Percentiles rank a stretch among this genome's conserved stretches.
phyloP scores from a whole-genome alignment of 2,113 vertebrate species.

The Pachypanchax playfairii region DNA sequence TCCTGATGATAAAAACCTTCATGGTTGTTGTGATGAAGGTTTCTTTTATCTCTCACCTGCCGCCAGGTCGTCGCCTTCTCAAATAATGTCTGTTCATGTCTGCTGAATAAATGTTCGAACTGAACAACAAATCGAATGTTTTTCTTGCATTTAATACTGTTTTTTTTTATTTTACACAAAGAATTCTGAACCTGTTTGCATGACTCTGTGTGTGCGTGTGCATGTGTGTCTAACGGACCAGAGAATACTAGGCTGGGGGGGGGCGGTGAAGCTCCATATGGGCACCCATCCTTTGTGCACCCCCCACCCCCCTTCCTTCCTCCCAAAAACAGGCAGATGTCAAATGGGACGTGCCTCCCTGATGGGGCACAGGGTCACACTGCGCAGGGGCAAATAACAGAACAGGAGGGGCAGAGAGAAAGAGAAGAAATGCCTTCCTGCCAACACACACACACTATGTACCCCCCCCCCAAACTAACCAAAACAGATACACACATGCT shows the following conservation, averaged over 20 bases:
- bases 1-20: too few relatives aligned
- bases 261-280: conserved; percentile 75
- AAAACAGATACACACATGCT: conserved; percentile 55
- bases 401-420: conserved; percentile 60
- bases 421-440: conserved; percentile 54
- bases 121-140: too few relatives aligned
- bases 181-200: conserved; percentile 21
- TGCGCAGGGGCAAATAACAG: conserved; percentile 76
- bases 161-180: too few relatives aligned
- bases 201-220: conserved; percentile 25
- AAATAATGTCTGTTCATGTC: too few relatives aligned
- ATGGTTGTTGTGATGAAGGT: too few relatives aligned
- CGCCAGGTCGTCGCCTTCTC: too few relatives aligned
- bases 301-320: conserved; percentile 23
- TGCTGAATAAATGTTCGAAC: too few relatives aligned
- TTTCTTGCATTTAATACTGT: too few relatives aligned
- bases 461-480: conserved; percentile 4
- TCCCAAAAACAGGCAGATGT: conserved; percentile 81
- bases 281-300: conserved; percentile 46
- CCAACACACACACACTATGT: conserved; percentile 31
- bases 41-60: too few relatives aligned
- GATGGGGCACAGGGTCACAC: conserved; percentile 79
- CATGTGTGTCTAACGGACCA: conserved; percentile 26
- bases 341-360: conserved; percentile 77
- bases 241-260: conserved; percentile 25